Base-by-base conservation (phyloP, 2,888 invertebrate species). In the Trissoscelio sp. region DNA sequence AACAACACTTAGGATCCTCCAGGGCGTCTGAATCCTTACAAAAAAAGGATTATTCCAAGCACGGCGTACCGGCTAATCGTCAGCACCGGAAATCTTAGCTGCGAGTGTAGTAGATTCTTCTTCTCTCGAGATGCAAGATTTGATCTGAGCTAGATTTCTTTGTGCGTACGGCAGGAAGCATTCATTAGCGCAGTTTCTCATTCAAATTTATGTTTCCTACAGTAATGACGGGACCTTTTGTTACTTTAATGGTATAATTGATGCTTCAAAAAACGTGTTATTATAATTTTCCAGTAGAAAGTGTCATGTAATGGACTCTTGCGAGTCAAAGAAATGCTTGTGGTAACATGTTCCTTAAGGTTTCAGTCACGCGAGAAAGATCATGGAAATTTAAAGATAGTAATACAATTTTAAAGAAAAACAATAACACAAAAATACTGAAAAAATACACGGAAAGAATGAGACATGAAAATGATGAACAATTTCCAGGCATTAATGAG, bases 131-230 rank as follows among this genome's bases (percentile, higher is more conserved):
- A n/a, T n/a, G 20, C 9, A 48, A 48, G 34, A 48, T 67, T 14
- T 42, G 53, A 53, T 51, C 66, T 42, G 66, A 51, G 51, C 48
- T 51, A 51, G 39, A 66, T 66, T 66, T 51, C 66, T 66, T 66
- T 66, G 66, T 66, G 22, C 37, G 24, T 37, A 22, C 11, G 51
- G 12, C 51, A 37, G 66, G 66, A 66, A 66, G 51, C 66, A 9
- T 66, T 66, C 51, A 66, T 66, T 66, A 51, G 24, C 51, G 66
- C 51, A 14, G 18, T 51, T 66, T 51, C 66, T 66, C 22, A 37
- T 66, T 66, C 16, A 66, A 51, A 66, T 66, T 66, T 51, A 66
- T 66, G 53, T 62, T 62, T 62, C 62, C 62, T 62, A 31, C 62
- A 44, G 16, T 18, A 34, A 22, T 18, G 16, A 28, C 12, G 16